These are phyloP conservation scores for Rhodophaea formosa DNA, from an alignment of 2,888 invertebrate species.

Conservation along the genomic window DNA sequence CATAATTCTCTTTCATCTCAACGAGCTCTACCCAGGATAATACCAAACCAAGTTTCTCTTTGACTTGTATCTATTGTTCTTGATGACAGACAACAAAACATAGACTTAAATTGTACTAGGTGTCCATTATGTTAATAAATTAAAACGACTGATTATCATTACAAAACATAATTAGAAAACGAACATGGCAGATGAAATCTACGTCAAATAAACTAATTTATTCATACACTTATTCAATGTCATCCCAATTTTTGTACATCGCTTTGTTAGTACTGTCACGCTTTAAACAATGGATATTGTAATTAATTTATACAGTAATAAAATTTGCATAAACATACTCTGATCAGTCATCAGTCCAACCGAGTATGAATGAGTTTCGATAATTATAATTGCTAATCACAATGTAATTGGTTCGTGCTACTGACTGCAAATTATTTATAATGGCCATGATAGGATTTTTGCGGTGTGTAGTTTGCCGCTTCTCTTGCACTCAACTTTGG, in stretches of 20 bases:
- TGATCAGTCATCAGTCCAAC: not conserved
- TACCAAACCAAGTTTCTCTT: too few species aligned
- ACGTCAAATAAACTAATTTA: not conserved
- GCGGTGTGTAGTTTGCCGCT: too few species aligned
- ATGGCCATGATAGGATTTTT: too few species aligned
- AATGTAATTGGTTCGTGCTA: not conserved
- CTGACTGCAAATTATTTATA: too few species aligned
- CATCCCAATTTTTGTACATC: conserved; percentile 7
- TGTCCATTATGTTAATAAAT: too few species aligned
- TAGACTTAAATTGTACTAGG: too few species aligned
- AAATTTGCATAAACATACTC: conserved; percentile 10
- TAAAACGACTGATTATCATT: not conserved
- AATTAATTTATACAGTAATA: conserved; percentile 3
- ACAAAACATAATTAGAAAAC: not conserved
- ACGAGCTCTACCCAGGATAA: too few species aligned
- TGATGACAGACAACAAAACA: too few species aligned
- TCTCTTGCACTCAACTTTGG: too few species aligned
- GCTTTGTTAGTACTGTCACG: not conserved
- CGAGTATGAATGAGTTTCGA: not conserved
- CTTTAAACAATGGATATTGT: not conserved
- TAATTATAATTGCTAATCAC: conserved; percentile 1
- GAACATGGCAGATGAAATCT: not conserved
- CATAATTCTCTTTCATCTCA: too few species aligned
- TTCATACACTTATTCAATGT: conserved; percentile 3
- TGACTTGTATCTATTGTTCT: too few species aligned